A percentile compares a stretch with the other conserved stretches of the same genome.
Evolutionary conservation across 2,797 vertebrate genomes (phyloP).

Genomic region (Hafferia zeledoni): DNA sequence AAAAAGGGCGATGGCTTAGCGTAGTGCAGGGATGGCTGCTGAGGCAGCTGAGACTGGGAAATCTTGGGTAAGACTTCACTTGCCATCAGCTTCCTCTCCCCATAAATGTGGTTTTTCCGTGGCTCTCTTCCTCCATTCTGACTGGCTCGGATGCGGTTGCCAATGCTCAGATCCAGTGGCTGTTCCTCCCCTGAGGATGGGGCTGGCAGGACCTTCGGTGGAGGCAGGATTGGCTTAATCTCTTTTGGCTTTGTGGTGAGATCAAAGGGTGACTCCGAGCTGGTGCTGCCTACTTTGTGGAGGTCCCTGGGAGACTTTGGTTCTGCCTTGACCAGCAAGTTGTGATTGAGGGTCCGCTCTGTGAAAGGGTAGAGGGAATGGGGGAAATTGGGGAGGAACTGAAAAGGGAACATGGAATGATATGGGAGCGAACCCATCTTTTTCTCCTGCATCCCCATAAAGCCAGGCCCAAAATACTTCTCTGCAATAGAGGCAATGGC

Average conservation of each 20-base stretch:
- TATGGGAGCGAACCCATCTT: conserved; percentile 94
- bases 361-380: conserved; percentile 90
- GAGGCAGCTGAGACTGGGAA: conserved; percentile 85
- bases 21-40: conserved; percentile 92
- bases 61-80: conserved; percentile 84
- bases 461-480: conserved; percentile 97
- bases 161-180: conserved; percentile 95
- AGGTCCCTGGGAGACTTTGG: conserved; percentile 91
- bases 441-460: conserved; percentile 96
- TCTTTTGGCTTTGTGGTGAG: conserved; percentile 97
- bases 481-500: conserved; percentile 98
- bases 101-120: conserved; percentile 90
- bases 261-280: conserved; percentile 93
- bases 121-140: conserved; percentile 87
- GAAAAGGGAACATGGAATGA: conserved; percentile 97
- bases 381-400: conserved; percentile 94
- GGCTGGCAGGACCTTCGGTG: conserved; percentile 77
- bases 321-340: conserved; percentile 94
- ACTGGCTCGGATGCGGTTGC: conserved; percentile 88
- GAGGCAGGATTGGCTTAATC: conserved; percentile 79
- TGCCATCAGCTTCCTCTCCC: conserved; percentile 80
- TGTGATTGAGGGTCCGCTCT: conserved; percentile 89
- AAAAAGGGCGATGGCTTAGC: conserved; percentile 98
- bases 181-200: conserved; percentile 87
- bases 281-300: conserved; percentile 84